Base-by-base conservation (phyloP, 2,797 vertebrate genomes). In the Capromys pilorides region DNA sequence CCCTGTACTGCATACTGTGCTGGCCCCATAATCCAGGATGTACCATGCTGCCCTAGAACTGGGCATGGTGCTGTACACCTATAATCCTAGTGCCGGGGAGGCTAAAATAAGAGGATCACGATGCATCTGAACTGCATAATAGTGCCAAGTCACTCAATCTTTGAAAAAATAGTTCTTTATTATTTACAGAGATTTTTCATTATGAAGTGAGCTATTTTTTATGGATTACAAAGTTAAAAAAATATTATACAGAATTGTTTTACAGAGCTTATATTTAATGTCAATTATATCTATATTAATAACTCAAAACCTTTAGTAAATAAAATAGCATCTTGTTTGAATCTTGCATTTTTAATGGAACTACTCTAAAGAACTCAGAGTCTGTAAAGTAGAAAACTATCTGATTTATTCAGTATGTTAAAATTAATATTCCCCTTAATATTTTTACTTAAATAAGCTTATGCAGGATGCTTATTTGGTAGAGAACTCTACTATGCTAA, bases 141-240 rank as follows among this genome's bases (percentile, higher is more conserved):
- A 18, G 14, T 16, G 14, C 54, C 54, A 57, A 57, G 18, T 57
- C 54, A 57, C 16, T 51, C 51, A 51, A 57, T 57, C 54, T 18
- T 57, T 57, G 5, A 57, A 57, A 57, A 57, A 77, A 45, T 89
- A 91, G 28, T 36, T 77, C 13, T 31, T 87, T 54, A 59, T 89
- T 84, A 51, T 92, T 91, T 88, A 88, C 66, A 71, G 36, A n/a
- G n/a, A 78, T 73, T 95, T 93, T 85, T 85, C 24, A 75, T 3
- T 86, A 75, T 88, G 61, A 81, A 61, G 41, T 73, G 7, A 33
- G 10, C 24, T 57, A n/a, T 33, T 11, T 87, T 90, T 94, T 75
- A 93, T 80, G 31, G 54, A 51, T 83, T 77, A 0, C 2, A 81
- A 77, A 71, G 10, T 49, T 75, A 93, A 90, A 90, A 51, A 88